These are phyloP conservation scores for Alligator mississippiensis DNA, from an alignment of 2,113 vertebrate species.

Conservation along the genomic window DNA sequence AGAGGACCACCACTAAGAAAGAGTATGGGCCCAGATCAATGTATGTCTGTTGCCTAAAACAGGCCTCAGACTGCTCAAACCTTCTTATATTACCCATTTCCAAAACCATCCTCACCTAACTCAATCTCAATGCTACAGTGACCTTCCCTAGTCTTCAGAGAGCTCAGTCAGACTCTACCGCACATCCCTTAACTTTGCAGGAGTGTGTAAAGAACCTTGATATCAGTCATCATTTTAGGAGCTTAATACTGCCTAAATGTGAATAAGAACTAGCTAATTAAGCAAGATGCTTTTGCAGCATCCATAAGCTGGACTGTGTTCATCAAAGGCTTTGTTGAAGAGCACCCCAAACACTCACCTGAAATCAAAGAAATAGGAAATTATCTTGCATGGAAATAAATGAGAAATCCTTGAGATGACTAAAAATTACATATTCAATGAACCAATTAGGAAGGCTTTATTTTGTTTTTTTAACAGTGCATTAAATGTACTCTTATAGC, in stretches of 20 bases:
- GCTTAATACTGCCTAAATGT: neutral
- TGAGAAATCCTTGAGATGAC: neutral
- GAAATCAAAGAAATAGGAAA: neutral
- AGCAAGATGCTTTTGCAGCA: neutral
- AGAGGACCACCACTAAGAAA: neutral
- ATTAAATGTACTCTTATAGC: too few species aligned
- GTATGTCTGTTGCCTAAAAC: neutral
- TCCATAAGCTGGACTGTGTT: neutral
- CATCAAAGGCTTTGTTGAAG: neutral
- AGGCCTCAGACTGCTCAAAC: neutral
- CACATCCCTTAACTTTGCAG: neutral
- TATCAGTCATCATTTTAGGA: neutral
- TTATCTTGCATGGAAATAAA: conserved; percentile 4
- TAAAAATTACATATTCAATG: neutral
- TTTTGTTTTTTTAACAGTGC: neutral
- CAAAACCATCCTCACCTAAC: neutral
- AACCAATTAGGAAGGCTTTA: neutral
- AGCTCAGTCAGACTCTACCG: neutral
- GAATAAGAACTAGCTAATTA: neutral
- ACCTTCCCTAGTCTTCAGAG: neutral
- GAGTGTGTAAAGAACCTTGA: neutral
- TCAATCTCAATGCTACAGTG: neutral
- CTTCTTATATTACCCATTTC: neutral
- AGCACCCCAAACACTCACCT: neutral
- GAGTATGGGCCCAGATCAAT: neutral